A percentile compares a stretch with the other conserved stretches of the same genome.
phyloP scores from a whole-genome alignment of 2,113 vertebrate genomes.

The Nansenia antarctica region DNA sequence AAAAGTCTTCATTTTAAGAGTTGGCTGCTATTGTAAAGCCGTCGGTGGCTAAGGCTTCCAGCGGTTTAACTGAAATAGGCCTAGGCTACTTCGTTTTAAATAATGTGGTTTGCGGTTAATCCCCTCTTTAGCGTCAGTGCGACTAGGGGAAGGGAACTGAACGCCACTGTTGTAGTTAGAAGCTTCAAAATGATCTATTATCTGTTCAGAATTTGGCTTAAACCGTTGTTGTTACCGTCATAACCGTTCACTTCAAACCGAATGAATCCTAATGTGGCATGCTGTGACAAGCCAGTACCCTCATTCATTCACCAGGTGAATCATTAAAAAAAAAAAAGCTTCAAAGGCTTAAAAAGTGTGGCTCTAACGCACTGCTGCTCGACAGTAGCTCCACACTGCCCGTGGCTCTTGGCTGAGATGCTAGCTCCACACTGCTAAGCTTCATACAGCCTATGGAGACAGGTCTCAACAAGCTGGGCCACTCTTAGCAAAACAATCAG shows the following conservation, averaged over 20 bases:
- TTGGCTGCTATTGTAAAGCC: not conserved
- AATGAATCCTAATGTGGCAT: not conserved
- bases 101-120: constrained; percentile 41
- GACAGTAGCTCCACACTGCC: too few relatives aligned
- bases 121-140: constrained; percentile 8
- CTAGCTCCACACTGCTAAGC: too few relatives aligned
- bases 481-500: too few relatives aligned
- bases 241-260: not conserved
- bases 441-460: not conserved
- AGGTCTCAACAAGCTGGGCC: too few relatives aligned
- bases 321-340: too few relatives aligned
- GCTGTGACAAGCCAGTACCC: not conserved
- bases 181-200: constrained; percentile 41
- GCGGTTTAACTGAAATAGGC: constrained; percentile 1
- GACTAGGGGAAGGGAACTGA: not conserved
- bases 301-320: not conserved
- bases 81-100: constrained; percentile 18
- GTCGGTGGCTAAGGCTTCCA: not conserved
- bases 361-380: too few relatives aligned
- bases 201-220: not conserved
- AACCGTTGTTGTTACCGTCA: not conserved
- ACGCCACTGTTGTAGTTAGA: constrained; percentile 8
- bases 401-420: too few relatives aligned
- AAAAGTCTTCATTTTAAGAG: not conserved
- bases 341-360: too few relatives aligned